phyloP scores from a whole-genome alignment of 2,113 vertebrate species.

The Deroptyus accipitrinus region DNA sequence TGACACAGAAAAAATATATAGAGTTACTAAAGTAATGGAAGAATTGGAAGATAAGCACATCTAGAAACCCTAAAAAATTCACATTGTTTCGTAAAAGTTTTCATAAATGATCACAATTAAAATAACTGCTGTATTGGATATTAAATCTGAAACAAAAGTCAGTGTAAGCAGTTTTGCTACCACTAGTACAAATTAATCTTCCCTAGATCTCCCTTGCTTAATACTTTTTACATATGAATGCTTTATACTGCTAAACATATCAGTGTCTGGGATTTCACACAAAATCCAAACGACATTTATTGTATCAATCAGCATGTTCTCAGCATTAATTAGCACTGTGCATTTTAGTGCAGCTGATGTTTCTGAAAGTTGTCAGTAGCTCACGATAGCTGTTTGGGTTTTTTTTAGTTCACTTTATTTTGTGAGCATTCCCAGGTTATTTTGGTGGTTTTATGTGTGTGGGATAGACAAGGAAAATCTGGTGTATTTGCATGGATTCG shows the following conservation, averaged over 20 bases:
- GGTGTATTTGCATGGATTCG: background rate
- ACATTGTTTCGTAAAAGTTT: background rate
- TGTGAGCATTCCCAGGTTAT: background rate
- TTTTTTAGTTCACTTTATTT: background rate
- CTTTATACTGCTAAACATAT: background rate
- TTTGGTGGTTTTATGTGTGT: background rate
- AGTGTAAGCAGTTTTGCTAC: background rate
- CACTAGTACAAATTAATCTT: background rate
- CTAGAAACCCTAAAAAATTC: background rate
- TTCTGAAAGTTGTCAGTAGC: background rate
- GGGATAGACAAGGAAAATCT: background rate
- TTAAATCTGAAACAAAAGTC: background rate
- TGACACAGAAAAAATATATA: background rate
- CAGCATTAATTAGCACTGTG: background rate
- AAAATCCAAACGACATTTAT: background rate
- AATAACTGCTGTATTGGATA: background rate
- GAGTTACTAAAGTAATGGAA: background rate
- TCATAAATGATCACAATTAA: background rate
- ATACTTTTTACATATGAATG: background rate
- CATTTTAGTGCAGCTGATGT: background rate
- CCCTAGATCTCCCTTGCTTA: background rate
- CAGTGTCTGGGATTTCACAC: background rate
- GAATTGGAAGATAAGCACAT: background rate
- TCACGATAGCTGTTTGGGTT: background rate
- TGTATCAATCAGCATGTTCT: background rate